Conservation (phyloP, 2,113 vertebrate species). For the Nerophis ophidion region DNA sequence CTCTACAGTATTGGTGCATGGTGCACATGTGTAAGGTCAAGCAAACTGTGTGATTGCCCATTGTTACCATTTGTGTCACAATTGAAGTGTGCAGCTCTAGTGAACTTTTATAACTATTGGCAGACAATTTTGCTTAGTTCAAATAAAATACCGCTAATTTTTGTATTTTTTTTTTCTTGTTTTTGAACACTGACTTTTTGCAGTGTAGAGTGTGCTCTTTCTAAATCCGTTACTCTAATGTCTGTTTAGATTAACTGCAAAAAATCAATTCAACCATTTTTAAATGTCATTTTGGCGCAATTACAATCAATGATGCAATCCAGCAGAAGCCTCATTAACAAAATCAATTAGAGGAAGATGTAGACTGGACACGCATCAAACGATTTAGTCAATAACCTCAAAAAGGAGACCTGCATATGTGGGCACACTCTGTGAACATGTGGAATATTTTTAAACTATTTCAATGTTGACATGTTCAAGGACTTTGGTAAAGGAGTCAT, state of each 20-base stretch:
- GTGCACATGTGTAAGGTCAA: too few relatives aligned
- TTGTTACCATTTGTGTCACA: too few relatives aligned
- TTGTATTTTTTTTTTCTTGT: too few relatives aligned
- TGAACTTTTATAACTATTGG: too few relatives aligned
- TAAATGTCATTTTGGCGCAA: slow-evolving; percentile 4
- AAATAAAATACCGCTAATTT: too few relatives aligned
- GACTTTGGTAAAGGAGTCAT: slow-evolving; percentile 39
- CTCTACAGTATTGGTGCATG: too few relatives aligned
- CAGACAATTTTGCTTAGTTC: too few relatives aligned
- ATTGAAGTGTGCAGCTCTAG: too few relatives aligned
- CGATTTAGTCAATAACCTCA: neutral
- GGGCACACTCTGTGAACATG: slow-evolving; percentile 8
- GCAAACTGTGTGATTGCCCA: too few relatives aligned
- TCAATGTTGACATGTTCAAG: slow-evolving; percentile 29
- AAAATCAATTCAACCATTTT: slow-evolving; percentile 7
- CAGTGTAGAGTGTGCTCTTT: neutral
- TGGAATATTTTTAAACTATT: slow-evolving; percentile 22
- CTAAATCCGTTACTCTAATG: neutral
- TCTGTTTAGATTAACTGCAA: neutral
- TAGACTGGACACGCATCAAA: neutral
- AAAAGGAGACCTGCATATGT: neutral
- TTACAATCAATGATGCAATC: slow-evolving; percentile 6
- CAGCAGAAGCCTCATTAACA: slow-evolving; percentile 9
- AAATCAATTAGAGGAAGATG: slow-evolving; percentile 5
- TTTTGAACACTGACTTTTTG: too few relatives aligned